Conservation (phyloP, 2,113 vertebrate species). For the Gavialis gangeticus region DNA sequence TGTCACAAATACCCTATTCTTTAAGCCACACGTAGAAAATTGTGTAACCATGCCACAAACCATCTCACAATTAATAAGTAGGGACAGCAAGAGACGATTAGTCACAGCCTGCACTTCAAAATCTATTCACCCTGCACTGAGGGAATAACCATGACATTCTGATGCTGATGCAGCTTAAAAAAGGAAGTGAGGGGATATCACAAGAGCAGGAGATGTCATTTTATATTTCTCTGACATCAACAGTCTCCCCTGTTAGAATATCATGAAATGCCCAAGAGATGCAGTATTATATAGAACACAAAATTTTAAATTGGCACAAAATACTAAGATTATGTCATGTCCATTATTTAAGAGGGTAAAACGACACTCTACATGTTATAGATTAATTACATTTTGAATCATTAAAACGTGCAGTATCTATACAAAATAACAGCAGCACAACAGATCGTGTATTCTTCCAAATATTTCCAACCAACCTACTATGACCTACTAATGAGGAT, state of each 20-base stretch:
- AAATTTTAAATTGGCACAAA: background rate
- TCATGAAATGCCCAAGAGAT: background rate
- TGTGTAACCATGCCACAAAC: conserved; percentile 32
- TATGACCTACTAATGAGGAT: too few relatives aligned
- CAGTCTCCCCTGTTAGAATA: background rate
- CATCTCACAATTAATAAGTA: conserved; percentile 48
- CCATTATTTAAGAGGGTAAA: background rate
- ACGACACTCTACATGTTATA: background rate
- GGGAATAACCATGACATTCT: conserved; percentile 25
- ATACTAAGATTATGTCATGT: background rate
- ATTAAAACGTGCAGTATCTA: background rate
- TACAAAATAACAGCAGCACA: too few relatives aligned
- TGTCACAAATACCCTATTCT: conserved; percentile 29
- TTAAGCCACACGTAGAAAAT: conserved; percentile 25
- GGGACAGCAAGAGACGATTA: conserved; percentile 72
- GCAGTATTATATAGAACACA: background rate
- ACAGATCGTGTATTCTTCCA: too few relatives aligned
- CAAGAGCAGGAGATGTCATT: conserved; percentile 23
- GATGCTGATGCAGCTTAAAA: conserved; percentile 9
- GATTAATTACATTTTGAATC: background rate
- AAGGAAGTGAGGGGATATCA: background rate
- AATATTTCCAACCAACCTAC: too few relatives aligned
- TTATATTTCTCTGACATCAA: conserved; percentile 32
- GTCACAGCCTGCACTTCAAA: conserved; percentile 66
- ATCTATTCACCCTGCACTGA: conserved; percentile 17